Evolutionary conservation across 2,113 vertebrate species (phyloP), one percentile per base, ranked within the genome.

Genomic region (Rana temporaria): DNA sequence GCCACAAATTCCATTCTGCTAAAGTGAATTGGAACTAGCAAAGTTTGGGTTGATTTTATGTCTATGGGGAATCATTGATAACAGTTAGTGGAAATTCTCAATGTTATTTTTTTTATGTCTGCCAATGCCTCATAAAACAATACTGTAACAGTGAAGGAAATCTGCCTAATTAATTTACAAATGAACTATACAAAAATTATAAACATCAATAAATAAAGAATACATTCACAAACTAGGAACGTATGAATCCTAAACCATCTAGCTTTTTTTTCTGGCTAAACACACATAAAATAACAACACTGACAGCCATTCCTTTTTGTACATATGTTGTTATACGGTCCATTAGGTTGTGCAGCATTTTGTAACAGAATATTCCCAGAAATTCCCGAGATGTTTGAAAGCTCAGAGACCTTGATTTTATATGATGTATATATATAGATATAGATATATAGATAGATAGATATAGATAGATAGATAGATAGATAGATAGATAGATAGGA

Each of bases 241-340:
- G 9, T 30, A 3, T 19, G 24, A 4, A 12, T n/a, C 20, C 26
- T 26, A 52, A 32, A 5, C 26, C 26, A 56, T 55, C 26, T 19
- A 55, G 48, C 11, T 17, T 53, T 67, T 78, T 65, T 78, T 66
- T 65, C 42, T 66, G 63, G 60, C 76, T 78, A 78, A 78, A 78
- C 48, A 78, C 63, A 78, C 76, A 67, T 66, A 48, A 55, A 78
- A 78, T 66, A 78, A 34, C 63, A 78, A n/a, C 53, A 15, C 63
- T 66, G 76, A 66, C 63, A 67, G 63, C 34, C 63, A 67, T 78
- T 78, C 63, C 62, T 78, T 48, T 66, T 67, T 55, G 48, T 78
- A 66, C 63, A 55, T 78, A 78, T 66, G 63, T 78, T 78, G 63
- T 66, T 78, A 78, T 48, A 78, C 18, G 76, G 62, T 78, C 62